Base-by-base conservation (phyloP, 2,113 vertebrate species). In the Lutjanus erythropterus region DNA sequence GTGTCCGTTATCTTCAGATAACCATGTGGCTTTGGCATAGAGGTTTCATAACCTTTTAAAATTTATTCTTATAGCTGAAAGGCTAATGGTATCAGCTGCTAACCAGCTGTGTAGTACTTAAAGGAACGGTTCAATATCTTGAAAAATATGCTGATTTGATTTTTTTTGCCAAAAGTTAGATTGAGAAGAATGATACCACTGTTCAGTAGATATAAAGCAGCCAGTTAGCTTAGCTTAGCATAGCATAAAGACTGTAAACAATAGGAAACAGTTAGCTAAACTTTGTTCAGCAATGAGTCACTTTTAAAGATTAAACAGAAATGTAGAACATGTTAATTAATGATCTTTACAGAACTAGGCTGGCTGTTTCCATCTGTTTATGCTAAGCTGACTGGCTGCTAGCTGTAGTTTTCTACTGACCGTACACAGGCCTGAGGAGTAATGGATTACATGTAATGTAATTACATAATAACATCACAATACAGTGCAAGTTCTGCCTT, bases 1-100 rank as follows among this genome's bases (percentile, higher is more conserved):
- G 15, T 0, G 37, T 59, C 37, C 37, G 18, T 44, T 55, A 72
- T 72, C 74, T 78, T 74, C 35, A 65, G 7, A 52, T 69, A 71
- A 58, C 33, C 64, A 68, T 58, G 62, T 31, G 29, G 11, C 50
- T 42, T 14, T 74, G 68, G 77, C 5, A 7, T 56, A 31, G 35
- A 37, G 27, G 49, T 56, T 56, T 62, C 6, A 0, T 29, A 53
- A 64, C 69, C 52, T 56, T 70, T 84, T 7, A 52, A 7, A 75
- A 78, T 72, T 0, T 21, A 16, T 59, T 72, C 21, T 50, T 55
- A 27, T 21, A 18, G 29, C 46, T 52, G n/a, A 53, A n/a, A 47
- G 70, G 52, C 33, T 25, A 41, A 42, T 29, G 39, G 31, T 61
- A 71, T 46, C 71, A 70, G 49, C 33, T 23, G n/a, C 59, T 52